Base-by-base conservation (phyloP, 2,888 invertebrate genomes). In the Eurytoma adleriae region DNA sequence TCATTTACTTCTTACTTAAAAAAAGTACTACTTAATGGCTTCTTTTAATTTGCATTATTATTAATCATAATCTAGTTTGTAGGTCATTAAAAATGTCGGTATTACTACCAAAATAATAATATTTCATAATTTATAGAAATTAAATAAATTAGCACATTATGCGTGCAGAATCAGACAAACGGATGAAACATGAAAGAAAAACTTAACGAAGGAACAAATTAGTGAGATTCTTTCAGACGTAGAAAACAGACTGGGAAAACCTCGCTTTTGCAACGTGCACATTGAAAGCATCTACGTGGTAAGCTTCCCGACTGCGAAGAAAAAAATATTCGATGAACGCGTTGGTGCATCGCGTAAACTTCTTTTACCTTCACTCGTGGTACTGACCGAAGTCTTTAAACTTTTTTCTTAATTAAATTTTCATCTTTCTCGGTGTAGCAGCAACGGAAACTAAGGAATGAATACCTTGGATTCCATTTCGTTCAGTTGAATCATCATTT, bases 361-460 rank as follows among this genome's bases (percentile, higher is more conserved):
- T 73, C 24, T 56, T 64, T 73, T 18, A 3, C 40, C 40, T 40
- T 52, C 56, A 30, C n/a, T 54, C 62, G n/a, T 48, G 24, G 40
- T 54, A 73, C 54, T 12, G 64, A 73, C 50, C 61, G 7, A 52
- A 64, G 20, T 48, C 64, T 62, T 73, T 13, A 64, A 40, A 73
- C 40, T 56, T 56, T 64, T 64, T 64, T 64, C 10, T 20, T 73
- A 73, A 73, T 73, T 73, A 56, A 73, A 73, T 73, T 64, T 64
- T 20, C 61, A 71, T 50, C 14, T 24, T 50, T 30, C 57, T 57
- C 12, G 2, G 10, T n/a, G n/a, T 10, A 52, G 10, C 3, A 16
- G n/a, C 18, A n/a, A 40, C 4, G 2, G 3, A 50, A 14, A 18
- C 5, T 50, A 12, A 1, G 10, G n/a, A 54, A 13, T 16, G 0